Conservation (phyloP, 2,888 invertebrate species). For the Lasioglossum leucozonium region DNA sequence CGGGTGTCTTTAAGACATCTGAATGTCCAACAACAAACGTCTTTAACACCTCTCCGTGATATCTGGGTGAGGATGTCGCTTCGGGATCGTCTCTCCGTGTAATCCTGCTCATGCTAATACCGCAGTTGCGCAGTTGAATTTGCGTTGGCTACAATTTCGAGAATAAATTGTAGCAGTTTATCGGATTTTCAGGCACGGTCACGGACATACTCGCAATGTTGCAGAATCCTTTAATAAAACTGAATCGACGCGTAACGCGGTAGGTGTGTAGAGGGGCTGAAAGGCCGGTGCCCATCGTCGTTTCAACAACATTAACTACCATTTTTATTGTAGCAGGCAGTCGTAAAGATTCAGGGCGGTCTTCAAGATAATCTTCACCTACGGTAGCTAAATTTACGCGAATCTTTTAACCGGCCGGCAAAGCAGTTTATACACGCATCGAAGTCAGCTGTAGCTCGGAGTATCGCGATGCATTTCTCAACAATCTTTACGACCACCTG, state of each 20-base stretch:
- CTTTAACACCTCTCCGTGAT: no score
- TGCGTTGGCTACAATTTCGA: no score
- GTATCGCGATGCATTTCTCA: conserved; percentile 60
- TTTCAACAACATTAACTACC: conserved; percentile 22
- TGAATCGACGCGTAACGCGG: conserved; percentile 2
- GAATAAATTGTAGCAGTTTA: neutral
- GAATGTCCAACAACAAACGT: no score
- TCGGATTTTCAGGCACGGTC: neutral
- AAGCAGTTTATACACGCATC: conserved; percentile 23
- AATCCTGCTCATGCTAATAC: no score
- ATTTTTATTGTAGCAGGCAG: conserved; percentile 14
- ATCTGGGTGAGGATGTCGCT: no score
- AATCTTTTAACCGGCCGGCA: conserved; percentile 12
- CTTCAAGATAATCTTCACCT: conserved; percentile 11
- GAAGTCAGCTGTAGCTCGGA: conserved; percentile 47
- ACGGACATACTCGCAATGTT: neutral
- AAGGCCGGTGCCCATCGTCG: conserved; percentile 5
- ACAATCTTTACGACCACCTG: conserved; percentile 47
- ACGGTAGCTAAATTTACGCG: conserved; percentile 30
- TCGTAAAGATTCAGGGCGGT: conserved; percentile 28
- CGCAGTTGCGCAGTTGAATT: no score
- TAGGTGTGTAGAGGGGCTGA: neutral
- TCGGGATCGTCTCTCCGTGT: no score
- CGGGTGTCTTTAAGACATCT: no score
- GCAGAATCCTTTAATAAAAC: neutral